Evolutionary conservation across 2,113 vertebrate species (phyloP).

Genomic region (Naja naja): DNA sequence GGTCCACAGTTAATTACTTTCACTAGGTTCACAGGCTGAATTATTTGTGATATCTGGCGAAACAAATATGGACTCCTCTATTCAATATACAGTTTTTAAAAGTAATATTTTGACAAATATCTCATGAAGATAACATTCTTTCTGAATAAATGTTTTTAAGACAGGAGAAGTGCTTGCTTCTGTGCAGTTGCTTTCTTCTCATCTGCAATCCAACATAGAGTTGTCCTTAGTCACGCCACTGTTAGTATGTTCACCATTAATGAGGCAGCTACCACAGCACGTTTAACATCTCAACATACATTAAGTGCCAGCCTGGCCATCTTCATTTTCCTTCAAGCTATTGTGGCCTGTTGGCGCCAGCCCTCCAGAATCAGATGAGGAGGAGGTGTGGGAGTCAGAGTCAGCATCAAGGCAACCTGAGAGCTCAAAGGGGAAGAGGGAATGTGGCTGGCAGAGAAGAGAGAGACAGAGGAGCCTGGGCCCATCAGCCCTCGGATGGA

Average conservation of each 20-base stretch:
- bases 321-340: too few species aligned
- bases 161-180: not conserved
- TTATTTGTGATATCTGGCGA: not conserved
- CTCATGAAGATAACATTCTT: not conserved
- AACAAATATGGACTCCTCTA: constrained; percentile 29
- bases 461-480: too few species aligned
- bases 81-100: constrained; percentile 24
- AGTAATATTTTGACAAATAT: constrained; percentile 38
- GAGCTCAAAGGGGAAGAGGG: too few species aligned
- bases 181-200: not conserved
- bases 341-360: too few species aligned
- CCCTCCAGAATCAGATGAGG: too few species aligned
- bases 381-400: too few species aligned
- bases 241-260: not conserved
- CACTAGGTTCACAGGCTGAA: constrained; percentile 23
- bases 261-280: not conserved
- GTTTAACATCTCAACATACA: not conserved
- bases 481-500: too few species aligned
- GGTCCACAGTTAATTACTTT: constrained; percentile 36
- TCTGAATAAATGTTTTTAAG: not conserved
- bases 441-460: too few species aligned
- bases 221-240: not conserved
- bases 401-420: too few species aligned
- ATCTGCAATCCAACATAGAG: not conserved
- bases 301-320: not conserved